Evolutionary conservation across 35 echinoderm and acorn worm genomes (phyloP).

Genomic region (Apostichopus japonicus): DNA sequence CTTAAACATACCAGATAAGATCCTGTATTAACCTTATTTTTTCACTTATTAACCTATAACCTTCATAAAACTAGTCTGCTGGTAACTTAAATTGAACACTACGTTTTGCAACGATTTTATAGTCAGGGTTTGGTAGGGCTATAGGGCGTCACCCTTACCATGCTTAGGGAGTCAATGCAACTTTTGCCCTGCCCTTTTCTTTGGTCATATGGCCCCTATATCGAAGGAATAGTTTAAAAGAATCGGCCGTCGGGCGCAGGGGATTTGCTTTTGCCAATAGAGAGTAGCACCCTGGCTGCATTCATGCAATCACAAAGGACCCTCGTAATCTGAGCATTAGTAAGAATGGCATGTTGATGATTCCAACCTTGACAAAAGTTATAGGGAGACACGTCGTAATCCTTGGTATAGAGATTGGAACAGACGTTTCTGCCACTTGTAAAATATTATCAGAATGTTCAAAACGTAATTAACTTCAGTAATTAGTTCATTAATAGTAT

Average conservation of each 20-base stretch:
- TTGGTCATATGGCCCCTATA: neutral
- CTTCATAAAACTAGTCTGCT: too few relatives aligned
- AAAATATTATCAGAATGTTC: neutral
- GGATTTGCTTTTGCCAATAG: constrained; percentile 9
- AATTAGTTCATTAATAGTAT: too few relatives aligned
- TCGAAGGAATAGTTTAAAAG: neutral
- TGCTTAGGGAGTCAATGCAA: too few relatives aligned
- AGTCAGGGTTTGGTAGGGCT: too few relatives aligned
- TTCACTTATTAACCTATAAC: too few relatives aligned
- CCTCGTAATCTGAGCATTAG: neutral
- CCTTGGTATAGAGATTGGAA: neutral
- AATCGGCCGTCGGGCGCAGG: neutral
- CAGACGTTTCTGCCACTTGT: neutral
- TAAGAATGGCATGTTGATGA: neutral
- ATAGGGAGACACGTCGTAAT: neutral
- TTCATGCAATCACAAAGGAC: neutral
- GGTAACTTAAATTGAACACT: too few relatives aligned
- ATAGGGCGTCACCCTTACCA: too few relatives aligned
- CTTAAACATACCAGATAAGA: too few relatives aligned
- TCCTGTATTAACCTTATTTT: too few relatives aligned
- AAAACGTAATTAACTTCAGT: too few relatives aligned
- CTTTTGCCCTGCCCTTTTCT: too few relatives aligned
- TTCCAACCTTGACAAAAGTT: neutral
- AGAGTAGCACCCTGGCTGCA: neutral
- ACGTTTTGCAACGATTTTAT: too few relatives aligned